Conservation (phyloP, 1,140 invertebrate genomes). For the Ostrea denselamellosa region DNA sequence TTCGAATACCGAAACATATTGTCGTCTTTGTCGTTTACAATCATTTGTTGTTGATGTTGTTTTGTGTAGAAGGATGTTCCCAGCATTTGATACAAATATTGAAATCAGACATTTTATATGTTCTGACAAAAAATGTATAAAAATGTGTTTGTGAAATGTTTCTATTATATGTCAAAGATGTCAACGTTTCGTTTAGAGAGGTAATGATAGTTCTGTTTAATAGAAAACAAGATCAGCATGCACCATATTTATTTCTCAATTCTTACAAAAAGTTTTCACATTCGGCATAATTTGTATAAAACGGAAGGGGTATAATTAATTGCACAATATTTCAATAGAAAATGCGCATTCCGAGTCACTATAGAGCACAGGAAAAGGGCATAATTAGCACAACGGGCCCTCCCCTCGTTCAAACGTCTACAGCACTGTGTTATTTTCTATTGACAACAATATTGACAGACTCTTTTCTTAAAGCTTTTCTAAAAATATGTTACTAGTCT, state of each 20-base stretch:
- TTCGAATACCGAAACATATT: neutral
- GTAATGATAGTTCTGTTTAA: neutral
- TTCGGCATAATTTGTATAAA: neutral
- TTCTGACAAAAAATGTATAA: neutral
- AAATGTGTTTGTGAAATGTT: neutral
- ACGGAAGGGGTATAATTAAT: constrained; percentile 14
- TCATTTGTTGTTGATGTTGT: neutral
- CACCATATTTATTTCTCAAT: neutral
- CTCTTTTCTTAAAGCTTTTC: neutral
- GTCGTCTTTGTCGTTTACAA: neutral
- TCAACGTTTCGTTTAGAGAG: neutral
- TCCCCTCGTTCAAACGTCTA: neutral
- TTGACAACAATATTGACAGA: constrained; percentile 2
- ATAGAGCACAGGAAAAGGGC: neutral
- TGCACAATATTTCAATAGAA: constrained; percentile 9
- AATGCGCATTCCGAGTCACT: neutral
- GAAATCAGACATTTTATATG: neutral
- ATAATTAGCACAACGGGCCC: neutral
- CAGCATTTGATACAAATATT: constrained; percentile 20
- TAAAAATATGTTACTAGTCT: constrained; percentile 21
- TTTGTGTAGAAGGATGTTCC: neutral
- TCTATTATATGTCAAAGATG: constrained; percentile 32
- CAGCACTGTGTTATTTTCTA: neutral
- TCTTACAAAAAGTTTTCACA: neutral
- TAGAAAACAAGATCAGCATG: neutral